These are phyloP conservation scores for Emys orbicularis DNA, from an alignment of 2,797 vertebrate genomes.

Conservation along the genomic window DNA sequence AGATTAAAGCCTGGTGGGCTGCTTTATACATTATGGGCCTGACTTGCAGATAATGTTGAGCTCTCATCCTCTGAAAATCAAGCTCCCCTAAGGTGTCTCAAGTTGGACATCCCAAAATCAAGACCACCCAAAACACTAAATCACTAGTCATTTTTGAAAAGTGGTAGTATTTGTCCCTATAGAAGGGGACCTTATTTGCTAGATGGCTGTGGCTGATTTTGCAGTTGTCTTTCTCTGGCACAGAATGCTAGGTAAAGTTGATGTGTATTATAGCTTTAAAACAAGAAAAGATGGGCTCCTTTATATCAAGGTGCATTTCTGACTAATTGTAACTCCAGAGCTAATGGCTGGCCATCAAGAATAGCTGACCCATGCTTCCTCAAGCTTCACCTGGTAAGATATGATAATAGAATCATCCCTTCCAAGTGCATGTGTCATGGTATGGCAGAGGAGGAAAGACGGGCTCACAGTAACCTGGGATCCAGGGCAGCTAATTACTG, in stretches of 20 bases:
- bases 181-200: neutral
- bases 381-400: neutral
- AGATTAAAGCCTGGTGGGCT: neutral
- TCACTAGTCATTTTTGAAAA: neutral
- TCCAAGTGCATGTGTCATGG: neutral
- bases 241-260: neutral
- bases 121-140: neutral
- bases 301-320: neutral
- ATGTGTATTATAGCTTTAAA: rapidly evolving
- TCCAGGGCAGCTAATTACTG: neutral
- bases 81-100: neutral
- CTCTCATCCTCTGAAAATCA: neutral
- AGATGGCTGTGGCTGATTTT: neutral
- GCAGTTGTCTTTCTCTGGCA: neutral
- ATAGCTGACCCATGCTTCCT: neutral
- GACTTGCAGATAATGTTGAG: neutral
- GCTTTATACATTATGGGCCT: neutral
- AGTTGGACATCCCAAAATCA: neutral
- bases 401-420: neutral
- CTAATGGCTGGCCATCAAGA: neutral
- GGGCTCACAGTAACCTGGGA: neutral
- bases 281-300: rapidly evolving
- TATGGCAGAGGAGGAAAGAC: neutral
- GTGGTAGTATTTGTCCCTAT: neutral
- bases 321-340: neutral